These are phyloP conservation scores for Drosophila neoperkinsi DNA, from an alignment of 2,888 invertebrate species.

Conservation along the genomic window DNA sequence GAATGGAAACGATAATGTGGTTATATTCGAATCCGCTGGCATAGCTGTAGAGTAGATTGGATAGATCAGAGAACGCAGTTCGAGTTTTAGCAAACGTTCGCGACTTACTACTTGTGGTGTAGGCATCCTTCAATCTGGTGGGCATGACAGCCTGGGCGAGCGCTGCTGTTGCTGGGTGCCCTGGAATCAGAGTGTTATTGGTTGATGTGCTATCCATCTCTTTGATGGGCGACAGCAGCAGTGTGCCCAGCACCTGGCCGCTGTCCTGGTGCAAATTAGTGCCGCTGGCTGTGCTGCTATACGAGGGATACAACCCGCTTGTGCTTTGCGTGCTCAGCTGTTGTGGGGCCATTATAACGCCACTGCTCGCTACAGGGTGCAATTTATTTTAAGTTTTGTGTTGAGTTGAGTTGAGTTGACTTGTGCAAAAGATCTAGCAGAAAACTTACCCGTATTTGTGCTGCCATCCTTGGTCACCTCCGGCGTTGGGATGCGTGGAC, in stretches of 20 bases:
- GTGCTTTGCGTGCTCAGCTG: slow-evolving; percentile 86
- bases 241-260: slow-evolving; percentile 90
- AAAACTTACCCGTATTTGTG: slow-evolving; percentile 83
- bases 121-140: slow-evolving; percentile 71
- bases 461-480: slow-evolving; percentile 91
- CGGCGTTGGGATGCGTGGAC: slow-evolving; percentile 95
- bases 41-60: slow-evolving; percentile 45
- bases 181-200: slow-evolving; percentile 90
- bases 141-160: slow-evolving; percentile 92
- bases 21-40: slow-evolving; percentile 78
- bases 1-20: slow-evolving; percentile 84
- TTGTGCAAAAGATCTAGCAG: slow-evolving; percentile 44
- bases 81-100: too few relatives aligned
- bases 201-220: slow-evolving; percentile 92
- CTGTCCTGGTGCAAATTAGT: slow-evolving; percentile 85
- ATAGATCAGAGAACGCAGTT: neutral
- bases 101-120: slow-evolving; percentile 61
- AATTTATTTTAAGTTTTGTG: slow-evolving; percentile 56
- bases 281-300: slow-evolving; percentile 74
- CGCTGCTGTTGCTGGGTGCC: slow-evolving; percentile 91
- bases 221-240: slow-evolving; percentile 93
- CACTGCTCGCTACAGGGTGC: slow-evolving; percentile 82
- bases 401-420: slow-evolving; percentile 3
- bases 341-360: slow-evolving; percentile 89
- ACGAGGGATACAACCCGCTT: slow-evolving; percentile 84